Evolutionary conservation across 2,113 vertebrate species (phyloP).

Genomic region (Rhegmatorhina hoffmannsi): DNA sequence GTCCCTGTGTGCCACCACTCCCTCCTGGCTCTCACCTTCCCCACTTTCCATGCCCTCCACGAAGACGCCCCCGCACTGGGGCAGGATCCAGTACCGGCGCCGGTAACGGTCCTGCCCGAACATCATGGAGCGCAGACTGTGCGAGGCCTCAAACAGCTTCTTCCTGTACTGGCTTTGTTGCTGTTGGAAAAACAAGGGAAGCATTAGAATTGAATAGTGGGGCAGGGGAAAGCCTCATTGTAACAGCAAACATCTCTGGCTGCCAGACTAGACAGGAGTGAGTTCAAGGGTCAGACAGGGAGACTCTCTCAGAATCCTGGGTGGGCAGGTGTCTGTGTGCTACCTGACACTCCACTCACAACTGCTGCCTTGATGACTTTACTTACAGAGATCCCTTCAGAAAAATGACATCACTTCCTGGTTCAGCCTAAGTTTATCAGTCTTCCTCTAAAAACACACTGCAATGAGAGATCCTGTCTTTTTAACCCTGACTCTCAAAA

Average conservation of each 20-base stretch:
- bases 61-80: conserved; percentile 90
- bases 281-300: not conserved
- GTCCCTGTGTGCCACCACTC: not conserved
- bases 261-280: not conserved
- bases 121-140: conserved; percentile 89
- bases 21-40: conserved; percentile 79
- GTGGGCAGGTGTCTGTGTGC: not conserved
- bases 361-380: not conserved
- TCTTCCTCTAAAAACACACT: not conserved
- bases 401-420: not conserved
- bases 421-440: not conserved
- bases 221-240: accelerated
- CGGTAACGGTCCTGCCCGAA: conserved; percentile 93
- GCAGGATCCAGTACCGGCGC: conserved; percentile 93
- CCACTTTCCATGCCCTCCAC: conserved; percentile 91
- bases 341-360: not conserved
- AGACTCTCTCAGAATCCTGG: not conserved
- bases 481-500: not conserved
- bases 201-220: not conserved
- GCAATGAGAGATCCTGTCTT: not conserved
- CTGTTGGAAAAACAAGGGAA: conserved; percentile 70
- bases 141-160: conserved; percentile 91
- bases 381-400: not conserved
- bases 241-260: not conserved
- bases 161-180: conserved; percentile 91